Evolutionary conservation across 1,140 invertebrate species (phyloP).

Genomic region (Psix sp.): DNA sequence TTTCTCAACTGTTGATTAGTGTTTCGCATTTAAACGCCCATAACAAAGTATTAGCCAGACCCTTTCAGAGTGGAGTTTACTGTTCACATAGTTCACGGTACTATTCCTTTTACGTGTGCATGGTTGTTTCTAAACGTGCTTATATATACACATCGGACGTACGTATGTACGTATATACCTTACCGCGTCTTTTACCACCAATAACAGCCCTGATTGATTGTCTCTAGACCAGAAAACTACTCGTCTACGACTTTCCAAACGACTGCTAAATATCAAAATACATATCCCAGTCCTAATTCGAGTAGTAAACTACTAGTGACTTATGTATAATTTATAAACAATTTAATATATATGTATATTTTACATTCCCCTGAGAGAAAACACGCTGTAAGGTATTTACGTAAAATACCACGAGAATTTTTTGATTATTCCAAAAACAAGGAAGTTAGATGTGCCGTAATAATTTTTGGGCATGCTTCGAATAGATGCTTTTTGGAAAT

Average conservation of each 20-base stretch:
- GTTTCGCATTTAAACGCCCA: constrained; percentile 33
- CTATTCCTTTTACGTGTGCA: constrained; percentile 38
- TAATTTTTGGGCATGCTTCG: constrained; percentile 76
- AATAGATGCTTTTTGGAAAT: constrained; percentile 74
- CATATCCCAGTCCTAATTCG: too few species aligned
- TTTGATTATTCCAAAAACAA: constrained; percentile 23
- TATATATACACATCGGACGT: constrained; percentile 39
- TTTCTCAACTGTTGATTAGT: constrained; percentile 21
- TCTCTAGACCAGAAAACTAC: constrained; percentile 16
- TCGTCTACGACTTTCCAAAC: not conserved
- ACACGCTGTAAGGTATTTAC: constrained; percentile 62
- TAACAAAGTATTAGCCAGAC: constrained; percentile 27
- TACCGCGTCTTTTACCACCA: constrained; percentile 33
- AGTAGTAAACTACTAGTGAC: too few species aligned
- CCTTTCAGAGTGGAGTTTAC: constrained; percentile 41
- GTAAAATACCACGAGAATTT: constrained; percentile 25
- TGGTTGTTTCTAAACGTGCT: constrained; percentile 16
- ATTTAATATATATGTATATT: too few species aligned
- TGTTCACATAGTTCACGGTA: constrained; percentile 31
- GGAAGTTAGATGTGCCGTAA: constrained; percentile 71
- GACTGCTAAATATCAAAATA: not conserved
- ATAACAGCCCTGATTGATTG: constrained; percentile 37
- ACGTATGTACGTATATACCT: constrained; percentile 49
- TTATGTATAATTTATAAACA: too few species aligned
- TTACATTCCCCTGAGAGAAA: too few species aligned